These are phyloP conservation scores for Liopterus haemorrhoidalis DNA, from an alignment of 2,888 invertebrate species.

Conservation along the genomic window DNA sequence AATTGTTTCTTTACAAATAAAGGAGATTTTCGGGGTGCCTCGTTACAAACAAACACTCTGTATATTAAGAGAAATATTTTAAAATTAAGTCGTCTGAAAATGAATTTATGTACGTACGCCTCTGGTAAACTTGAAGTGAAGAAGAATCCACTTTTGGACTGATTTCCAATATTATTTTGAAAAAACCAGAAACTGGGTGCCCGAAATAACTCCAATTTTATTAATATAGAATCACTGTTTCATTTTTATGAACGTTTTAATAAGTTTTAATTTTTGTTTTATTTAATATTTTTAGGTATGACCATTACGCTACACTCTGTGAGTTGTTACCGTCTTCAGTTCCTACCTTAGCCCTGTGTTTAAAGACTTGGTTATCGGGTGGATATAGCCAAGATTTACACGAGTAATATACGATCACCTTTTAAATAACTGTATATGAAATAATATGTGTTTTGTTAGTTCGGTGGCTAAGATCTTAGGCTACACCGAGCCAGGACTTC, in stretches of 20 bases:
- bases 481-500: constrained; percentile 43
- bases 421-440: not conserved
- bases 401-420: constrained; percentile 38
- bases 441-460: constrained; percentile 31
- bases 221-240: too few species aligned
- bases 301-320: constrained; percentile 67
- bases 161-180: too few species aligned
- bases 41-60: too few species aligned
- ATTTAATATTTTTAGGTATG: constrained; percentile 50
- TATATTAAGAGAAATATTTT: too few species aligned
- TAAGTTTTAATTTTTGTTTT: constrained; percentile 12
- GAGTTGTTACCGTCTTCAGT: constrained; percentile 60
- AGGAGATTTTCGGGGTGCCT: too few species aligned
- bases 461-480: constrained; percentile 43
- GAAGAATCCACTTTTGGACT: too few species aligned
- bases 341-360: constrained; percentile 57
- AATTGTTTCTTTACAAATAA: too few species aligned
- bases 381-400: constrained; percentile 47
- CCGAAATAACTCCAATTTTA: too few species aligned
- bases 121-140: too few species aligned
- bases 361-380: constrained; percentile 51
- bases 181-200: too few species aligned
- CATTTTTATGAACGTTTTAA: constrained; percentile 1
- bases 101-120: too few species aligned
- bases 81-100: too few species aligned